Evolutionary conservation across 2,888 invertebrate genomes (phyloP).

Genomic region (Drosophila koepferae): DNA sequence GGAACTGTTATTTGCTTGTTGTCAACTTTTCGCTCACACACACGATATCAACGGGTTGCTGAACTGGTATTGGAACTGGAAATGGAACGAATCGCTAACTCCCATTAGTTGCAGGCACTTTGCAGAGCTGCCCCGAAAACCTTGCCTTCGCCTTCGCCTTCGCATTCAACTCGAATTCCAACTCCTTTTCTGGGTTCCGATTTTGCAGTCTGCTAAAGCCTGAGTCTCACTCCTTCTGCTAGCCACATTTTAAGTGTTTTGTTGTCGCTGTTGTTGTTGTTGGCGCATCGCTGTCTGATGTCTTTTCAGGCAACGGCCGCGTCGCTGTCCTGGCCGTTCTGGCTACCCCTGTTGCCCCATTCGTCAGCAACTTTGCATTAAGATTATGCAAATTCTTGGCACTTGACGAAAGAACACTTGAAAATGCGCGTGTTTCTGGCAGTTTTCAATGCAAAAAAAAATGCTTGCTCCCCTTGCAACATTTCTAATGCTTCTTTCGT

Average conservation of each 20-base stretch:
- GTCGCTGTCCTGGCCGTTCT: background rate
- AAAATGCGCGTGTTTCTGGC: slow-evolving; percentile 77
- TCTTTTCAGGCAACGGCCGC: slow-evolving; percentile 29
- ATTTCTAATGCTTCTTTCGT: slow-evolving; percentile 19
- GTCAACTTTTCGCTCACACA: slow-evolving; percentile 55
- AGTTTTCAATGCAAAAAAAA: slow-evolving; percentile 48
- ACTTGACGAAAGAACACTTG: slow-evolving; percentile 44
- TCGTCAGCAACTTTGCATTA: slow-evolving; percentile 64
- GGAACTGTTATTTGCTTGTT: slow-evolving; percentile 62
- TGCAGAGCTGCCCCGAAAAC: background rate
- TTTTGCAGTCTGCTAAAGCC: slow-evolving; percentile 18
- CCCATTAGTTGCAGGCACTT: slow-evolving; percentile 70
- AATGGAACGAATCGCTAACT: slow-evolving; percentile 50
- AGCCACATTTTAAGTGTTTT: slow-evolving; percentile 45
- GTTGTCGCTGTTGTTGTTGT: slow-evolving; percentile 35
- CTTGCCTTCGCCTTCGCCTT: background rate
- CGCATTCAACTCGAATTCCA: background rate
- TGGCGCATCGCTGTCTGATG: slow-evolving; percentile 61
- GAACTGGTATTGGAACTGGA: slow-evolving; percentile 8
- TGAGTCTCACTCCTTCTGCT: slow-evolving; percentile 7
- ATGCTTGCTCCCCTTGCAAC: background rate
- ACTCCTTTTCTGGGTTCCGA: slow-evolving; percentile 4
- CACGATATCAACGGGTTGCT: slow-evolving; percentile 29
- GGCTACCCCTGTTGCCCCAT: slow-evolving; percentile 8
- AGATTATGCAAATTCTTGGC: slow-evolving; percentile 75